Base-by-base conservation (phyloP, 1,140 invertebrate species). In the Tigriopus japonicus region DNA sequence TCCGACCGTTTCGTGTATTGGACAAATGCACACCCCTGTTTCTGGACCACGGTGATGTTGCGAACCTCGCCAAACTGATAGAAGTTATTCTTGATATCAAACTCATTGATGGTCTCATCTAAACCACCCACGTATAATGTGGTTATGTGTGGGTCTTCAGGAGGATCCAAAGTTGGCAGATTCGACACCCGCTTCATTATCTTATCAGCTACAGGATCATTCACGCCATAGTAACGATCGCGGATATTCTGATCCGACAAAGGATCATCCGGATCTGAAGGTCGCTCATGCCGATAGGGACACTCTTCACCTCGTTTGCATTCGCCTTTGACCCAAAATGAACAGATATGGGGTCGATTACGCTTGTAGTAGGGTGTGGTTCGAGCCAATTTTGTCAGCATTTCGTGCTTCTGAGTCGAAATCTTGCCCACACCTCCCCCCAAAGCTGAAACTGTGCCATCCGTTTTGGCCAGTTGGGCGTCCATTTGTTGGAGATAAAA, bases 311-410 rank as follows among this genome's bases (percentile, higher is more conserved):
- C 96, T 72, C 96, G 77, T 69, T 94, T 86, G 72, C 96, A 99
- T 72, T 98, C 95, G 0, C 95, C 96, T 75, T 99, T 99, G 0
- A 99, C 94, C 91, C 94, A 99, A 72, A 99, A 99, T 0, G 93
- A 98, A 73, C 96, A 99, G 51, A 99, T 96, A 72, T 99, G 96
- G 0, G 96, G 94, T 65, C 92, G 77, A 70, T 99, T 99, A 54
- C 96, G 75, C 69, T 98, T 98, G 69, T 99, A 99, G 71, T 98
- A 99, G 0, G 96, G 96, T 42, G 91, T 87, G 14, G 92, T 98
- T 42, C 96, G 77, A 2, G 95, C 95, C 63, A 99, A 74, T 68
- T 96, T 91, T 69, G 93, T 80, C 13, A 99, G 71, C 67, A 98
- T 79, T 68, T 98, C 94, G 70, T 70, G 14, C 59, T 61, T 61